These are phyloP conservation scores for Halocaridina rubra DNA, from an alignment of 2,888 invertebrate genomes.

Conservation along the genomic window DNA sequence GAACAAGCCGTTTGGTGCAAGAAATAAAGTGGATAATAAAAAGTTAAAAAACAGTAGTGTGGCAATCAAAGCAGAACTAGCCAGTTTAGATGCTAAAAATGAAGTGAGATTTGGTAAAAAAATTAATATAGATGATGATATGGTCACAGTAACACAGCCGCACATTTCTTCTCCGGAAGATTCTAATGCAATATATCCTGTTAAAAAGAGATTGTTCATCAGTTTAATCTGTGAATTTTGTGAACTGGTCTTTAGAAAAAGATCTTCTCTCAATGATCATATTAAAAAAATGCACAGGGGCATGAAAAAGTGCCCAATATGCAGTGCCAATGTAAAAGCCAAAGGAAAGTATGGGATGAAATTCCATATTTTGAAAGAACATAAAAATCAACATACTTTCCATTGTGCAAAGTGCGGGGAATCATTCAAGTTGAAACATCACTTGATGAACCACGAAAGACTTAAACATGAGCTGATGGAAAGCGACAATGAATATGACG, in stretches of 20 bases:
- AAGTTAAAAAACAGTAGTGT: slow-evolving; percentile 13
- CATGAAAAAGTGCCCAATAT: slow-evolving; percentile 56
- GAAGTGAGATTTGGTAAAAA: neutral
- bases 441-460: slow-evolving; percentile 55
- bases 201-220: slow-evolving; percentile 1
- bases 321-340: slow-evolving; percentile 47
- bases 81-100: slow-evolving; percentile 14
- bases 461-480: slow-evolving; percentile 39
- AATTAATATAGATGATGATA: neutral
- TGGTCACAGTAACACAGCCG: slow-evolving; percentile 7
- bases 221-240: slow-evolving; percentile 55
- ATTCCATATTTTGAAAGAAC: slow-evolving; percentile 58
- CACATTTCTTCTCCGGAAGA: neutral
- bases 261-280: slow-evolving; percentile 49
- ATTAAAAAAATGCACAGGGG: slow-evolving; percentile 50
- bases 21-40: slow-evolving; percentile 40
- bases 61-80: neutral
- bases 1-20: slow-evolving; percentile 25
- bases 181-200: neutral
- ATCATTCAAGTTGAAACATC: slow-evolving; percentile 54
- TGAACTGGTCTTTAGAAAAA: slow-evolving; percentile 49
- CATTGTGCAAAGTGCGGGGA: slow-evolving; percentile 57
- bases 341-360: slow-evolving; percentile 58
- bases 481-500: slow-evolving; percentile 28
- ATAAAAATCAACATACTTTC: slow-evolving; percentile 44